phyloP scores from a whole-genome alignment of 2,113 vertebrate genomes.

The Cynoglossus semilaevis region DNA sequence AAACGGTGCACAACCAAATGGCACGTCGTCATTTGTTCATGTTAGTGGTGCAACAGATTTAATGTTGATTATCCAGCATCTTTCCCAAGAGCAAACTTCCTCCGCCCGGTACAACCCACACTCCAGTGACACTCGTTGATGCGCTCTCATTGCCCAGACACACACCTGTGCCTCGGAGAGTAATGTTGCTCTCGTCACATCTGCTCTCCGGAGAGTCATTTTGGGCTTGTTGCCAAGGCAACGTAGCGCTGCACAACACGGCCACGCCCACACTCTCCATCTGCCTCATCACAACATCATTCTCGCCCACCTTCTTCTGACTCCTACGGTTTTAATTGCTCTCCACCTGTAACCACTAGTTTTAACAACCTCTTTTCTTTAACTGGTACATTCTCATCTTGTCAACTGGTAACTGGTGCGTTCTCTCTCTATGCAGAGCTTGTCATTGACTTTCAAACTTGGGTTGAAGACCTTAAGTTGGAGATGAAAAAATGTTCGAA shows the following conservation, averaged over 20 bases:
- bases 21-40: conserved; percentile 38
- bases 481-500: conserved; percentile 80
- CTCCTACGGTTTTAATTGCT: conserved; percentile 22
- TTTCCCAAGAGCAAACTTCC: conserved; percentile 53
- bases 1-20: conserved; percentile 29
- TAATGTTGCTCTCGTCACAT: conserved; percentile 64
- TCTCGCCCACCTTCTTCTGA: conserved; percentile 20
- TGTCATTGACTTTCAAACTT: conserved; percentile 85
- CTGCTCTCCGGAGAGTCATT: conserved; percentile 64
- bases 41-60: conserved; percentile 55
- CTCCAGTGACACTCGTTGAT: conserved; percentile 49
- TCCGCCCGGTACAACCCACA: conserved; percentile 45
- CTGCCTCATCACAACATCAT: conserved; percentile 47
- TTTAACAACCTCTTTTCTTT: conserved; percentile 3
- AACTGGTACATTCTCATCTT: background rate
- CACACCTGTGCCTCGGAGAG: conserved; percentile 73
- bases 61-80: conserved; percentile 56
- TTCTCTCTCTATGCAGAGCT: conserved; percentile 74
- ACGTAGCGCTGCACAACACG: conserved; percentile 48
- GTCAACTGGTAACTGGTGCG: background rate
- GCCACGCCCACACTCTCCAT: conserved; percentile 73
- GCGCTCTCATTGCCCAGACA: conserved; percentile 50
- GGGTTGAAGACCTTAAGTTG: conserved; percentile 80
- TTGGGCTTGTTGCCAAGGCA: conserved; percentile 72
- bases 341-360: conserved; percentile 2